phyloP scores from a whole-genome alignment of 2,113 vertebrate genomes.

The Colossoma macropomum region DNA sequence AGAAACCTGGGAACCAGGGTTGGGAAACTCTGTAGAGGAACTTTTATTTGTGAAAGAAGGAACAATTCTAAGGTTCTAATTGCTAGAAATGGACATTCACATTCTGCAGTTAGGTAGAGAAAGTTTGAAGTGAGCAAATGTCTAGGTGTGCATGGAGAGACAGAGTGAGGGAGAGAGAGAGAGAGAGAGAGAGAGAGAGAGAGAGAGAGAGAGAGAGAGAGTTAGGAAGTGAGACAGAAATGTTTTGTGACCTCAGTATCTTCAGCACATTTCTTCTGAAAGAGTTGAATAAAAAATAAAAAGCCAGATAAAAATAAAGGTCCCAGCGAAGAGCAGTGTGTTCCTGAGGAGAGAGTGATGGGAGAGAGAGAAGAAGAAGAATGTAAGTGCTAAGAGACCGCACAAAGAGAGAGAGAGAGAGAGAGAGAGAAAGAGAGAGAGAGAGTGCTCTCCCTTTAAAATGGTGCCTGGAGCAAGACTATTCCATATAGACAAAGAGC shows the following conservation, averaged over 20 bases:
- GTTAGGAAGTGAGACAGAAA: neutral
- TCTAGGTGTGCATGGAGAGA: neutral
- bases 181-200: neutral
- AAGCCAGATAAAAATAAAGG: conserved; percentile 1
- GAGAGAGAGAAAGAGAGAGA: neutral
- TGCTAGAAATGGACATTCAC: no score
- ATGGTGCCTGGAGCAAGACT: conserved; percentile 13
- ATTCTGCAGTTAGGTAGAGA: neutral
- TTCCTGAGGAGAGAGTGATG: conserved; percentile 13
- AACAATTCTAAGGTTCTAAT: no score
- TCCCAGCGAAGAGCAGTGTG: conserved; percentile 1
- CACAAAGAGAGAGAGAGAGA: neutral
- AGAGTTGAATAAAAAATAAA: conserved; percentile 24
- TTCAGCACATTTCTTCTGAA: neutral
- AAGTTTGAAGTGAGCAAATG: neutral
- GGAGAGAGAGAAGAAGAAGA: neutral
- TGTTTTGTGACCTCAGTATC: conserved; percentile 9
- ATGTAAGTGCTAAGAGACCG: neutral
- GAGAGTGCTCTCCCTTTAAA: conserved; percentile 24
- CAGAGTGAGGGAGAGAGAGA: neutral
- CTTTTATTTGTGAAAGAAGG: no score
- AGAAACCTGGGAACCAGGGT: no score
- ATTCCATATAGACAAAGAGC: conserved; percentile 20
- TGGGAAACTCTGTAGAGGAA: no score
- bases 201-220: neutral